Evolutionary conservation across 1,140 invertebrate genomes (phyloP), one percentile per base, ranked within the genome.

Genomic region (Triops cancriformis): DNA sequence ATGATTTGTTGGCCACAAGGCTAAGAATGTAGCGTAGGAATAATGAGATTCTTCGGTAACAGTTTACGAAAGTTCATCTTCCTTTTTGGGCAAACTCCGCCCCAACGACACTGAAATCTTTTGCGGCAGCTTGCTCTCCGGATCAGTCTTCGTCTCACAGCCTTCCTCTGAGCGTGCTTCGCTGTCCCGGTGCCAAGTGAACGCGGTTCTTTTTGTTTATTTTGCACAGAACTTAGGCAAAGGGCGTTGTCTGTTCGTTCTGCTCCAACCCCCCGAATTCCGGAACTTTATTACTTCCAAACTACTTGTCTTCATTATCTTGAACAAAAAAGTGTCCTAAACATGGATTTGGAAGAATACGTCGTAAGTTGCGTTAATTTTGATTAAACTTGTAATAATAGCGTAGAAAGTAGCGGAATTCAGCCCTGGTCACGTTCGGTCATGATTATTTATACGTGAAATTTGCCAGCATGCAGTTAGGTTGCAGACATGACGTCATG

Each of bases 401-500:
- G 18, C 2, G 14, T 64, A 14, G 14, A 9, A 64, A 18, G 23
- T 18, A n/a, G 14, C 6, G 51, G 51, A 64, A 64, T 64, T 10
- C 51, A 23, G 51, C 51, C 0, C 9, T 12, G 23, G 51, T 64
- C 51, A 64, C 51, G 51, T 64, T 23, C 51, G 10, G 14, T 10
- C 18, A 37, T 37, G 51, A 10, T 64, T 64, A 64, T 64, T 64
- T 64, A 64, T 64, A 64, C 14, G 23, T 64, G 23, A 64, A 64
- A 64, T 64, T 64, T 64, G 51, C 51, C 51, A 64, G 51, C 51
- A 64, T 64, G 51, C 51, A 64, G 51, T 64, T 64, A 23, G 23
- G 45, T 64, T 64, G 51, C 51, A 64, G 51, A 64, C 51, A 64
- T 64, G 51, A 64, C 51, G 51, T 64, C 51, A 64, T 23, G 51